Percentiles rank a stretch among this genome's conserved stretches.
Conservation (phyloP, 2,888 invertebrate genomes). For the Polydesmus complanatus region DNA sequence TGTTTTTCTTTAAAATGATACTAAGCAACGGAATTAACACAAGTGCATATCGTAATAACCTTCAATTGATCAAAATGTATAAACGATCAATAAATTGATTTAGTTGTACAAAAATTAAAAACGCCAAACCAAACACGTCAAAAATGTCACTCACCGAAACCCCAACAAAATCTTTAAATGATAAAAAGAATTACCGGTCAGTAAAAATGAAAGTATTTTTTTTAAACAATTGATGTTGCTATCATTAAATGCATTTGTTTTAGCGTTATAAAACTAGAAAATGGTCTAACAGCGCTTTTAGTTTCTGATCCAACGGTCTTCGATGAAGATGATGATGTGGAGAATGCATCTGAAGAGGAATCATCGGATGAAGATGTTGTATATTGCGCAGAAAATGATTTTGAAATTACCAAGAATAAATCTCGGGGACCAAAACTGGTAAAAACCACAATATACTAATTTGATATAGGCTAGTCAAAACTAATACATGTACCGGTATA, state of each 20-base stretch:
- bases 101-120: no score
- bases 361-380: conserved; percentile 12
- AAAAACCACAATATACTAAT: no score
- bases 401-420: conserved; percentile 7
- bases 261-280: conserved; percentile 15
- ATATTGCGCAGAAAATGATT: neutral
- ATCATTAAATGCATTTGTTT: neutral
- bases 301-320: conserved; percentile 10
- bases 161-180: conserved; percentile 15
- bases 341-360: neutral
- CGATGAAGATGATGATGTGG: neutral
- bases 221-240: neutral
- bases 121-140: no score
- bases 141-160: no score
- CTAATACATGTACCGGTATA: neutral
- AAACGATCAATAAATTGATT: no score
- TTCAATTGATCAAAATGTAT: no score
- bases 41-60: no score
- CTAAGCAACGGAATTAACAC: no score
- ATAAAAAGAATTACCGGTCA: conserved; percentile 16
- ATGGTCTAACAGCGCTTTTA: conserved; percentile 17
- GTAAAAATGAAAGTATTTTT: conserved; percentile 1
- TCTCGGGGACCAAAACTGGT: no score
- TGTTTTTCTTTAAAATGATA: no score
- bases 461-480: neutral